These are phyloP conservation scores for Boloria selene DNA, from an alignment of 2,888 invertebrate species.

Conservation along the genomic window DNA sequence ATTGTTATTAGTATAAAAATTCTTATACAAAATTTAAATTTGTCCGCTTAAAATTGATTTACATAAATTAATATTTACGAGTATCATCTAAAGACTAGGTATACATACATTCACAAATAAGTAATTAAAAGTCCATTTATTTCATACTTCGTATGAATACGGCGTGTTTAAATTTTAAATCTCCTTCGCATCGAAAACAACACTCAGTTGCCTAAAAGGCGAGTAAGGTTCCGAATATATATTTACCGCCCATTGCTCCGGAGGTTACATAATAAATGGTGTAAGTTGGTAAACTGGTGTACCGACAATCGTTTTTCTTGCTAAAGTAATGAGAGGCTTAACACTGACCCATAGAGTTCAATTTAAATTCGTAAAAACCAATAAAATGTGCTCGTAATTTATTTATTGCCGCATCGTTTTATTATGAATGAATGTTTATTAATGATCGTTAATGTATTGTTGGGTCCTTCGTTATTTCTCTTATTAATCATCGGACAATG, in stretches of 20 bases:
- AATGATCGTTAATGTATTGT: slow-evolving; percentile 41
- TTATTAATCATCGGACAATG: slow-evolving; percentile 19
- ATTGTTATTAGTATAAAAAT: no score
- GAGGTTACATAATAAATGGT: slow-evolving; percentile 61
- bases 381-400: slow-evolving; percentile 47
- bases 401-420: slow-evolving; percentile 43
- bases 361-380: slow-evolving; percentile 50
- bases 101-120: no score
- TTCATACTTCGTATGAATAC: neutral
- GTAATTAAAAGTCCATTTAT: neutral
- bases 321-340: slow-evolving; percentile 44
- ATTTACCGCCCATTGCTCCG: slow-evolving; percentile 56
- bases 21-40: no score
- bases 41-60: no score
- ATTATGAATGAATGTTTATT: slow-evolving; percentile 45
- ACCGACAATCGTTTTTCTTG: slow-evolving; percentile 55
- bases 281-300: slow-evolving; percentile 56
- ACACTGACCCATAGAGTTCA: slow-evolving; percentile 44
- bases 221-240: slow-evolving; percentile 39
- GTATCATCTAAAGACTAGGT: no score
- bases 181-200: slow-evolving; percentile 20
- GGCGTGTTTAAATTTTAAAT: slow-evolving; percentile 16
- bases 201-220: slow-evolving; percentile 32
- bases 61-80: no score
- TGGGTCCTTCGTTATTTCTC: slow-evolving; percentile 19